A percentile compares a stretch with the other conserved stretches of the same genome.
These are phyloP conservation scores for Norana najaformis DNA, from an alignment of 2,888 invertebrate genomes.

Conservation along the genomic window DNA sequence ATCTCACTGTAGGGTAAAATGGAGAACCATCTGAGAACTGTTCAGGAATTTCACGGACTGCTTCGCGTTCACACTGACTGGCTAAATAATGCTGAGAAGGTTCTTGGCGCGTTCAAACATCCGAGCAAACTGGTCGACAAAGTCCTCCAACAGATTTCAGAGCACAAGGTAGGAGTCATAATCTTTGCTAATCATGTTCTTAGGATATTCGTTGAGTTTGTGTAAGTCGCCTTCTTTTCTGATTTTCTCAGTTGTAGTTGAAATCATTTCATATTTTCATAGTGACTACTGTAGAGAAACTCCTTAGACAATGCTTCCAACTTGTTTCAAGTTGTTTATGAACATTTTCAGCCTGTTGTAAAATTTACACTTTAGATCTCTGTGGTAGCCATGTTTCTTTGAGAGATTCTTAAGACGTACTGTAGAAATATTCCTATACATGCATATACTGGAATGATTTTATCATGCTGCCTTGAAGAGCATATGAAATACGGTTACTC, in stretches of 20 bases:
- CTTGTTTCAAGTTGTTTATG: no score
- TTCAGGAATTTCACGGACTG: conserved; percentile 58
- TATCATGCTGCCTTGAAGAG: no score
- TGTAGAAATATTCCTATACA: no score
- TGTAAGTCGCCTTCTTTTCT: not conserved
- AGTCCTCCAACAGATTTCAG: conserved; percentile 56
- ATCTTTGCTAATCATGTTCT: not conserved
- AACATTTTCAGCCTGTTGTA: no score
- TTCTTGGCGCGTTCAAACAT: conserved; percentile 57
- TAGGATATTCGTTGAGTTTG: not conserved
- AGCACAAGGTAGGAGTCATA: conserved; percentile 53
- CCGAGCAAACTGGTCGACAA: conserved; percentile 60
- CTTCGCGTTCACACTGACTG: conserved; percentile 61
- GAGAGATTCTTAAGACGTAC: no score
- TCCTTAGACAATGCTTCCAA: no score
- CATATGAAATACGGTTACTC: no score
- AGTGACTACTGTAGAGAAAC: no score
- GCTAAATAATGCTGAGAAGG: conserved; percentile 59
- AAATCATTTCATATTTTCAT: no score
- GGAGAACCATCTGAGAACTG: conserved; percentile 57
- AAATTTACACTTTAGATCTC: no score
- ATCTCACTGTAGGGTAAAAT: conserved; percentile 50
- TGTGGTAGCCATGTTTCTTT: no score
- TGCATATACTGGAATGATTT: no score
- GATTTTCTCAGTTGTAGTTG: not conserved